phyloP scores from a whole-genome alignment of 2,888 invertebrate species.

The Phania funesta region DNA sequence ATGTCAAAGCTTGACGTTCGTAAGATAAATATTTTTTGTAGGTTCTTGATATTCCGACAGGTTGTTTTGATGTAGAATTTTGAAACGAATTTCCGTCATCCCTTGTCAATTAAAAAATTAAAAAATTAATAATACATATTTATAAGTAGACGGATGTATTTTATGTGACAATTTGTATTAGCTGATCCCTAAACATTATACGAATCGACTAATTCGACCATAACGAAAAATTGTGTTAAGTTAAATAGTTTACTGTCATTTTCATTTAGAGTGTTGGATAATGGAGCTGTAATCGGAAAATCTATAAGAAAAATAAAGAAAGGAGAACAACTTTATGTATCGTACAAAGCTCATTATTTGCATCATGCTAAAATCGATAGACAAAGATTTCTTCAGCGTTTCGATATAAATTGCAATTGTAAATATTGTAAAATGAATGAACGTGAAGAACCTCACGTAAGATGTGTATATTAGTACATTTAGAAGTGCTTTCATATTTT shows the following conservation, averaged over 20 bases:
- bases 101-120: too few relatives aligned
- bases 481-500: neutral
- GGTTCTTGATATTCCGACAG: too few relatives aligned
- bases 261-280: slow-evolving; percentile 62
- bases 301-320: slow-evolving; percentile 58
- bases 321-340: slow-evolving; percentile 67
- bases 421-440: slow-evolving; percentile 55
- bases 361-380: slow-evolving; percentile 14
- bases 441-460: slow-evolving; percentile 54
- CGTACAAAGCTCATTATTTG: slow-evolving; percentile 66
- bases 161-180: too few relatives aligned
- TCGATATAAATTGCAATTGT: slow-evolving; percentile 48
- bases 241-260: neutral
- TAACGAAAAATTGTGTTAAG: too few relatives aligned
- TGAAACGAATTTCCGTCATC: too few relatives aligned
- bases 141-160: too few relatives aligned
- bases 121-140: too few relatives aligned
- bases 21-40: too few relatives aligned
- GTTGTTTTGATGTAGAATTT: too few relatives aligned
- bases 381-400: slow-evolving; percentile 32
- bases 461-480: neutral
- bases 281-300: slow-evolving; percentile 68
- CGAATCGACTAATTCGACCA: too few relatives aligned
- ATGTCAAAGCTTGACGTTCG: too few relatives aligned
- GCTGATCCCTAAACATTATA: too few relatives aligned